Conservation (phyloP, 2,888 invertebrate genomes). For the Sipha maydis region DNA sequence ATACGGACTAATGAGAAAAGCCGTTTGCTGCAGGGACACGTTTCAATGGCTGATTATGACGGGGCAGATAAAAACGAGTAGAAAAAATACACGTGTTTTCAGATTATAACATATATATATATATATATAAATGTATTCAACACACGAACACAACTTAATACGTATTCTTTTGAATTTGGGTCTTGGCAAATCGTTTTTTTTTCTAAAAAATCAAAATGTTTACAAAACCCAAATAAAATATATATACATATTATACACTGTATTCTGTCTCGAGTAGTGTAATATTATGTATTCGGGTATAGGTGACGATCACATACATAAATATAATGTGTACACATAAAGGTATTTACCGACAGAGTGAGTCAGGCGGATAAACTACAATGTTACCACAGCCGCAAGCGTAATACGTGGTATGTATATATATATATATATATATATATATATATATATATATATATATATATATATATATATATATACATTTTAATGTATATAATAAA, state of each 20-base stretch:
- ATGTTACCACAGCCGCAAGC: background rate
- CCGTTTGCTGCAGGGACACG: background rate
- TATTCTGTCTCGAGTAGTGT: background rate
- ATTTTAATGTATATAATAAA: background rate
- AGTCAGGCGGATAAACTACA: background rate
- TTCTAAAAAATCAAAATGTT: conserved; percentile 11
- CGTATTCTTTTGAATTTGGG: background rate
- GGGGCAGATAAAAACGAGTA: background rate
- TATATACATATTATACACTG: too few relatives aligned
- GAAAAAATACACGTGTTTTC: background rate
- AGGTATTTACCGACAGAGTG: background rate
- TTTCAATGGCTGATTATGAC: background rate
- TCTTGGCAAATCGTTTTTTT: background rate
- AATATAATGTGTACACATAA: background rate
- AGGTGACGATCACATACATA: background rate
- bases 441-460: background rate
- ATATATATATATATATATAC: background rate
- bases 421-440: background rate
- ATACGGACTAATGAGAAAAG: background rate
- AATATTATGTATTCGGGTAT: background rate
- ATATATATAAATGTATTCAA: too few relatives aligned
- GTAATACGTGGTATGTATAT: background rate
- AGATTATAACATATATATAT: background rate
- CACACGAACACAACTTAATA: background rate
- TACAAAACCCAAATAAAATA: background rate